Conservation (phyloP, 2,797 vertebrate species). For the Pitangus sulphuratus region DNA sequence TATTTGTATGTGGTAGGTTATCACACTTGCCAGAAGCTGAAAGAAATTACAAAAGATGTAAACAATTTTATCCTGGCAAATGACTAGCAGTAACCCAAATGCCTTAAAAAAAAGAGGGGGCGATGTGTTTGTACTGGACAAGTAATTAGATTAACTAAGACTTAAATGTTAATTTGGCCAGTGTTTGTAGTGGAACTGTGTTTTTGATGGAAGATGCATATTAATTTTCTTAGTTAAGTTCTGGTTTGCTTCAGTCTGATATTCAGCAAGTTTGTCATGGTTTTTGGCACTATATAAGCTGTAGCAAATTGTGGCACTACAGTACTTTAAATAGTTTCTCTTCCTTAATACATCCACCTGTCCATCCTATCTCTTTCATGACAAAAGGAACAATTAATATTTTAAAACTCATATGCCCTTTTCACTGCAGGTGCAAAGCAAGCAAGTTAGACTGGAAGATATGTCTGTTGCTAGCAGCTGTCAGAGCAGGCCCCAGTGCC, state of each 20-base stretch:
- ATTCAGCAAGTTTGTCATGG: not conserved
- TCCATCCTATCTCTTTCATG: not conserved
- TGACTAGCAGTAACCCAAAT: not conserved
- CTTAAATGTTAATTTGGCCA: not conserved
- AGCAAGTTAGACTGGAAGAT: not conserved
- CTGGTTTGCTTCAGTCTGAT: not conserved
- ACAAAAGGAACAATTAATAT: not conserved
- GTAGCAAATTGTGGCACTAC: not conserved
- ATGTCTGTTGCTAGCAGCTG: not conserved
- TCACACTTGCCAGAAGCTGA: not conserved
- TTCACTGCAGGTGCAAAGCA: not conserved
- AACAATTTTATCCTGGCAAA: not conserved
- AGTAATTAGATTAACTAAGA: not conserved
- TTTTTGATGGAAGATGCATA: not conserved
- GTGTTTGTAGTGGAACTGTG: not conserved
- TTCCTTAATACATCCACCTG: not conserved
- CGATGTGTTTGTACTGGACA: not conserved
- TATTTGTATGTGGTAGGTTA: not conserved
- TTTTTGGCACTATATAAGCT: not conserved
- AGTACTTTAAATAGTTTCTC: not conserved
- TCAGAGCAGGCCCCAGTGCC: not conserved
- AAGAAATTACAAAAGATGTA: not conserved
- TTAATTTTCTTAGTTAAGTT: not conserved
- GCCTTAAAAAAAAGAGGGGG: not conserved
- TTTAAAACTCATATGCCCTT: not conserved